phyloP scores from a whole-genome alignment of 2,888 invertebrate species.

The Pterostichus madidus region DNA sequence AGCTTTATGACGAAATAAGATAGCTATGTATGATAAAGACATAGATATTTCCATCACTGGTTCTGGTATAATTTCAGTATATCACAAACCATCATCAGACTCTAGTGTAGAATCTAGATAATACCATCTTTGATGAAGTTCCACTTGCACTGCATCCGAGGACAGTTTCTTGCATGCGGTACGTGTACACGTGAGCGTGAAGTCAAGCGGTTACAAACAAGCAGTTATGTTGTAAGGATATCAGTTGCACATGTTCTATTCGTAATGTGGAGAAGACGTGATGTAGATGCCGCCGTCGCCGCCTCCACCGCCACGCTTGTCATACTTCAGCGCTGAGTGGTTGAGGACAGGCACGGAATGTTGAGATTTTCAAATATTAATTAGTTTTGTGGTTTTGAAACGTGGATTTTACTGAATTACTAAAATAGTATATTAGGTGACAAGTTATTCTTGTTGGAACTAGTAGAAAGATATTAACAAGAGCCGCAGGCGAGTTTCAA shows the following conservation, averaged over 20 bases:
- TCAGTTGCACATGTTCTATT: slow-evolving; percentile 42
- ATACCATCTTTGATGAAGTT: background rate
- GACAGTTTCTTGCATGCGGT: background rate
- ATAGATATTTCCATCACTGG: too few species aligned
- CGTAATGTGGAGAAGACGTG: slow-evolving; percentile 8
- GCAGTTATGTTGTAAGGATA: slow-evolving; percentile 29
- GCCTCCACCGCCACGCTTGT: background rate
- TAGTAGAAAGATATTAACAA: too few species aligned
- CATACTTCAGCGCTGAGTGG: background rate
- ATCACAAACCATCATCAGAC: too few species aligned
- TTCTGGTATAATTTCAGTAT: too few species aligned
- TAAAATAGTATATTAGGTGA: too few species aligned
- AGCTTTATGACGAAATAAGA: too few species aligned
- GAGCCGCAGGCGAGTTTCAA: too few species aligned
- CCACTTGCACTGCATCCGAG: background rate
- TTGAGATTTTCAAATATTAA: too few species aligned
- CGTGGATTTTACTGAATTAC: too few species aligned
- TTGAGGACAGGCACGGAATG: background rate
- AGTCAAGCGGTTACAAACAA: slow-evolving; percentile 8
- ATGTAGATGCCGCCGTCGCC: background rate
- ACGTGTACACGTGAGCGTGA: background rate
- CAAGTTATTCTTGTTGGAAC: too few species aligned
- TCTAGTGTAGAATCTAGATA: background rate
- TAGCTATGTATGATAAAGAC: too few species aligned
- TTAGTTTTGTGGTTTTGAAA: too few species aligned